A percentile compares a stretch with the other conserved stretches of the same genome.
These are phyloP conservation scores for Drosophila punjabiensis DNA, from an alignment of 1,140 invertebrate genomes.

Conservation along the genomic window DNA sequence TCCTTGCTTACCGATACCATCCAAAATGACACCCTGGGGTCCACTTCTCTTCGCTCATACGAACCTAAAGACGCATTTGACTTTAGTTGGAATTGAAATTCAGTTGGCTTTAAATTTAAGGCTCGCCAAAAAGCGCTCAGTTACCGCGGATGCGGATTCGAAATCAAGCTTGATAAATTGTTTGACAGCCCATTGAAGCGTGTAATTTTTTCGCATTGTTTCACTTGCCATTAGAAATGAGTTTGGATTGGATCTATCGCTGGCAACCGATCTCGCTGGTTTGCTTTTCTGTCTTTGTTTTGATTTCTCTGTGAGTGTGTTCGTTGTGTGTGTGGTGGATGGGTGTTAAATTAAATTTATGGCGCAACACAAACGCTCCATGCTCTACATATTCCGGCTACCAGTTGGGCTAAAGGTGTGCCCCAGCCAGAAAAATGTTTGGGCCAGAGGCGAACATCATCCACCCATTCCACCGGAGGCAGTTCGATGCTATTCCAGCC, in stretches of 20 bases:
- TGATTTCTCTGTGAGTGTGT: not conserved
- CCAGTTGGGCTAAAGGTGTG: constrained; percentile 55
- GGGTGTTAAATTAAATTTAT: constrained; percentile 83
- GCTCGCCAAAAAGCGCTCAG: constrained; percentile 10
- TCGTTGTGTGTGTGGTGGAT: constrained; percentile 5
- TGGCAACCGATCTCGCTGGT: constrained; percentile 49
- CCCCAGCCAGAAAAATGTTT: constrained; percentile 43
- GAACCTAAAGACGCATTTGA: constrained; percentile 10
- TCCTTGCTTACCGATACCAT: constrained; percentile 14
- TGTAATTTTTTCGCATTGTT: constrained; percentile 56
- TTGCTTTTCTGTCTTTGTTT: constrained; percentile 21
- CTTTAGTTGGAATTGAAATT: constrained; percentile 24
- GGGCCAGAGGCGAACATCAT: constrained; percentile 42
- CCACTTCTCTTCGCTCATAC: constrained; percentile 45
- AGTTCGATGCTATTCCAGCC: constrained; percentile 53
- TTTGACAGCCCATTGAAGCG: constrained; percentile 46
- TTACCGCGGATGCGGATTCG: constrained; percentile 11
- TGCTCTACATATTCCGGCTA: constrained; percentile 77
- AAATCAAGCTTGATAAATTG: constrained; percentile 50
- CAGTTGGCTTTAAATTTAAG: constrained; percentile 32
- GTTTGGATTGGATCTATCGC: constrained; percentile 36
- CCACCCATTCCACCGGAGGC: constrained; percentile 18
- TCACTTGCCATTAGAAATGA: constrained; percentile 55
- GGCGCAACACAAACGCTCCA: constrained; percentile 73
- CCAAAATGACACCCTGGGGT: constrained; percentile 31